A percentile compares a stretch with the other conserved stretches of the same genome.
phyloP scores from a whole-genome alignment of 2,113 vertebrate genomes.

The Alouatta palliata region DNA sequence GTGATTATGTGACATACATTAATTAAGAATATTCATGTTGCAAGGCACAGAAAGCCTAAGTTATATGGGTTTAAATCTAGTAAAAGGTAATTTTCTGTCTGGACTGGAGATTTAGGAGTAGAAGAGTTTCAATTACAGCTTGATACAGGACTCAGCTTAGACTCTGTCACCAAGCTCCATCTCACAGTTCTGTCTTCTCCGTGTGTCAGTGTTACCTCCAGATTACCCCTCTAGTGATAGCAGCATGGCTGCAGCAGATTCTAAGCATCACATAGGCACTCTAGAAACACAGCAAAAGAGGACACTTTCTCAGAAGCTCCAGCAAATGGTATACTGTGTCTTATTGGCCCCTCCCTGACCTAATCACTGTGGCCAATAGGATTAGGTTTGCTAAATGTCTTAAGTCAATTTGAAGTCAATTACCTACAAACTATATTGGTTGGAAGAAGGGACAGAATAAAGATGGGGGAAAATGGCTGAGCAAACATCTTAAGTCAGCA shows the following conservation, averaged over 20 bases:
- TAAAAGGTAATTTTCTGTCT: slow-evolving; percentile 31
- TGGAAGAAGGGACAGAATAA: background rate
- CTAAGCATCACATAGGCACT: background rate
- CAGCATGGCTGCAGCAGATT: background rate
- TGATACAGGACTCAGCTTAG: background rate
- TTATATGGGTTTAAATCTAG: background rate
- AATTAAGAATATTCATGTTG: background rate
- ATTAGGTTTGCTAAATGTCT: background rate
- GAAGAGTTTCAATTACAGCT: background rate
- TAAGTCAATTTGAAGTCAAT: background rate
- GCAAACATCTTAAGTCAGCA: background rate
- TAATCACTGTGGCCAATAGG: background rate
- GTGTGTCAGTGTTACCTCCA: background rate
- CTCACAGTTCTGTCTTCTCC: background rate
- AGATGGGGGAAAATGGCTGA: background rate
- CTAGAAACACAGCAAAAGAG: background rate
- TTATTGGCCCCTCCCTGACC: background rate
- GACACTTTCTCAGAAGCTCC: background rate
- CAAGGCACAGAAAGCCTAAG: background rate
- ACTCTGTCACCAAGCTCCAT: background rate
- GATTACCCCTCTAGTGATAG: background rate
- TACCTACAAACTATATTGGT: background rate
- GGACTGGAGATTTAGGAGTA: background rate
- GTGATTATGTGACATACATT: background rate
- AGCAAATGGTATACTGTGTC: background rate